Base-by-base conservation (phyloP, 1,140 invertebrate species). In the Drosophila sp. region DNA sequence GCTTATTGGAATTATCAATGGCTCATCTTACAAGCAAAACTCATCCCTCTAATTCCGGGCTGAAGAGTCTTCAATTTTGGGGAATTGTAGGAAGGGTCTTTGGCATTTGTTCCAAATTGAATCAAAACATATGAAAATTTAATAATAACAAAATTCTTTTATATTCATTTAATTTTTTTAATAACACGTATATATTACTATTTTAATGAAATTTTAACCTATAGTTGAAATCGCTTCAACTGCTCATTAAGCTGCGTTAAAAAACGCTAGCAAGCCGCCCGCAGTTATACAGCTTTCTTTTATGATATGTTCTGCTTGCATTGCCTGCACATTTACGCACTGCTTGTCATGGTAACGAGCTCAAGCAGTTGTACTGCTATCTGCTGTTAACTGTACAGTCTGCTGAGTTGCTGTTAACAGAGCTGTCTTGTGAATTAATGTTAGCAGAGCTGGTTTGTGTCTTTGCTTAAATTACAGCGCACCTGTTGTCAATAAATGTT, bases 1-100 rank as follows among this genome's bases (percentile, higher is more conserved):
- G 82, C 76, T 64, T 87, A 79, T 82, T 71, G 69, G 79, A 89
- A 89, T 89, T 89, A 79, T 79, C 75, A 46, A 53, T 43, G 71
- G 57, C 63, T 71, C 65, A 67, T 58, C 48, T 67, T 65, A 65
- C 62, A 54, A 34, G 14, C 51, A 40, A 13, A 4, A 34, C 7
- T 18, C 38, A 45, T 27, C 18, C 41, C 41, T 38, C 7, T 11
- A 40, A 50, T 61, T 61, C 58, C 58, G 43, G 57, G 9, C 29
- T 34, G n/a, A 3, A 18, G 11, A 50, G 0, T 7, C 43, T 32
- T 14, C 25, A n/a, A 14, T 11, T 16, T 50, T 46, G 11, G 45
- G 46, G 18, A 46, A 25, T 14, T 25, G 2, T 11, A 2, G 2
- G 14, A 2, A 16, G 25, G 57, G 27, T 48, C 43, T 48, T 61